Evolutionary conservation across 2,888 invertebrate genomes (phyloP).

Genomic region (Catocala fraxini): DNA sequence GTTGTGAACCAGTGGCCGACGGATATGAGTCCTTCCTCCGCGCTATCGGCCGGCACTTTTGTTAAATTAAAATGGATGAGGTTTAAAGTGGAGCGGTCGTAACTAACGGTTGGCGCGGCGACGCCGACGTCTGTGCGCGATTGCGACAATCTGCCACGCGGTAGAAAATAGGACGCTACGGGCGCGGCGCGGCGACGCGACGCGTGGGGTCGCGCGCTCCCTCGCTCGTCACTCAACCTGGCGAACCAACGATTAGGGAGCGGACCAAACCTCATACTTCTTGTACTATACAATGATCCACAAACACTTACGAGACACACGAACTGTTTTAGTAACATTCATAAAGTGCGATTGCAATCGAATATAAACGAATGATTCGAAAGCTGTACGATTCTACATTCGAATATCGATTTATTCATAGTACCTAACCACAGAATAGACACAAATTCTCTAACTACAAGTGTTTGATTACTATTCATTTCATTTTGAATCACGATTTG

Average conservation of each 20-base stretch:
- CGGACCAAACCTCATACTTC: constrained; percentile 4
- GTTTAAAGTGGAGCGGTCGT: constrained; percentile 85
- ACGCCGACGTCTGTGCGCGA: constrained; percentile 72
- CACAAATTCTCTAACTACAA: too few species aligned
- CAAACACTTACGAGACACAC: too few species aligned
- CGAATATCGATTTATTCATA: too few species aligned
- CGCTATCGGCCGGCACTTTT: constrained; percentile 86
- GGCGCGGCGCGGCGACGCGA: constrained; percentile 45
- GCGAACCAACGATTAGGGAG: constrained; percentile 45
- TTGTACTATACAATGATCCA: background rate
- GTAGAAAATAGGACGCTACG: constrained; percentile 70
- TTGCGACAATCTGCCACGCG: constrained; percentile 68
- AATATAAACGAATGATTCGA: too few species aligned
- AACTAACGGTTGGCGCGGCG: constrained; percentile 82
- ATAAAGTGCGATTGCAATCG: too few species aligned
- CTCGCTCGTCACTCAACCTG: constrained; percentile 46
- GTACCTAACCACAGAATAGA: too few species aligned
- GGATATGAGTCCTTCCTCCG: constrained; percentile 86
- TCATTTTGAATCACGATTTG: too few species aligned
- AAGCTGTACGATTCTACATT: too few species aligned
- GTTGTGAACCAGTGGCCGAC: constrained; percentile 64
- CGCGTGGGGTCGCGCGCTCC: constrained; percentile 71
- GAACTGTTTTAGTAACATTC: too few species aligned
- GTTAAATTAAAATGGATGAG: constrained; percentile 87
- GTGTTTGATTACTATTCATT: too few species aligned